phyloP scores from a whole-genome alignment of 2,888 invertebrate genomes.

The Euplexia lucipara region DNA sequence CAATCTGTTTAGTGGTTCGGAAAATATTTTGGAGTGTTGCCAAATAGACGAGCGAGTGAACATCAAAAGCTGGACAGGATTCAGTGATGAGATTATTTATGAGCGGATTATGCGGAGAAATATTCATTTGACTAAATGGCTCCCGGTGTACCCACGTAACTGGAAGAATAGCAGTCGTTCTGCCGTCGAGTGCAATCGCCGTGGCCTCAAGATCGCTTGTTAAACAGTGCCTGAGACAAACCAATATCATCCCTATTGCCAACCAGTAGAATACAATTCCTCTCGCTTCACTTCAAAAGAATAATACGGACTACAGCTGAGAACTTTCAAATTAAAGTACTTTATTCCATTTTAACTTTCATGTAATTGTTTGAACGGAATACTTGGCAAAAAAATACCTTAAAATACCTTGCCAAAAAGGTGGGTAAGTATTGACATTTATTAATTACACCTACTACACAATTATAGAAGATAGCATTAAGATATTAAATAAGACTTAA shows the following conservation, averaged over 20 bases:
- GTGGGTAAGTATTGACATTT: slow-evolving; percentile 1
- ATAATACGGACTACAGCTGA: slow-evolving; percentile 65
- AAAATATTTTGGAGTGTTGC: slow-evolving; percentile 57
- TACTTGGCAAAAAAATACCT: slow-evolving; percentile 19
- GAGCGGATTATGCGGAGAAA: slow-evolving; percentile 37
- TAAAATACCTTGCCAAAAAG: background rate
- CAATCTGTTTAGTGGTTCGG: slow-evolving; percentile 48
- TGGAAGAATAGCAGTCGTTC: slow-evolving; percentile 64
- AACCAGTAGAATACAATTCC: slow-evolving; percentile 42
- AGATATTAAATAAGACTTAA: background rate
- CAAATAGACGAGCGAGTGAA: slow-evolving; percentile 20
- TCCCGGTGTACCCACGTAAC: slow-evolving; percentile 50
- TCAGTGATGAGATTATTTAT: slow-evolving; percentile 26
- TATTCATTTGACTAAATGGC: slow-evolving; percentile 64
- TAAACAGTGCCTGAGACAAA: slow-evolving; percentile 55
- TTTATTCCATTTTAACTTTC: slow-evolving; percentile 74
- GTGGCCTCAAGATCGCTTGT: slow-evolving; percentile 72
- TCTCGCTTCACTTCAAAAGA: slow-evolving; percentile 52
- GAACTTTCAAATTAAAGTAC: slow-evolving; percentile 74
- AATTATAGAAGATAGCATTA: background rate
- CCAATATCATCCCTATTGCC: slow-evolving; percentile 60
- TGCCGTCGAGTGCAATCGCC: slow-evolving; percentile 68
- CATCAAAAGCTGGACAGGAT: slow-evolving; percentile 32
- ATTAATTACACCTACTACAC: slow-evolving; percentile 12
- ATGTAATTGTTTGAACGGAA: slow-evolving; percentile 68